Evolutionary conservation across 2,888 invertebrate species (phyloP).

Genomic region (Gari tellinella): DNA sequence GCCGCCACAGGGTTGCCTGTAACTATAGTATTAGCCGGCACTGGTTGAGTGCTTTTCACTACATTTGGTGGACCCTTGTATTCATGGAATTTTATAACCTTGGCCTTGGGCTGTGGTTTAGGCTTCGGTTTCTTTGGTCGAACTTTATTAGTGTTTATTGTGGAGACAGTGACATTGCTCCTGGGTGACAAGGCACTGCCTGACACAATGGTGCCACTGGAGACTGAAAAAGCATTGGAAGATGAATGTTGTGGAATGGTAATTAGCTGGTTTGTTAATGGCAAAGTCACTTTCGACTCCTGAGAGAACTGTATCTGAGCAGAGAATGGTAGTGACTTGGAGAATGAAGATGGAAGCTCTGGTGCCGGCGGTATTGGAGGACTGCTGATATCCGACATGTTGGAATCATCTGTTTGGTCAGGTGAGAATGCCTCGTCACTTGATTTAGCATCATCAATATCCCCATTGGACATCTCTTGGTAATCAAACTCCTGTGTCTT

Average conservation of each 20-base stretch:
- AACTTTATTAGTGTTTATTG: conserved; percentile 63
- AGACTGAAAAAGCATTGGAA: conserved; percentile 29
- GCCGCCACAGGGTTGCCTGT: conserved; percentile 27
- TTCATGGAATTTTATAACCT: conserved; percentile 98
- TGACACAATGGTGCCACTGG: conserved; percentile 29
- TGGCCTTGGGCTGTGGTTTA: conserved; percentile 91
- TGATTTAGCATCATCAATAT: conserved; percentile 88
- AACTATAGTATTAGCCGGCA: conserved; percentile 35
- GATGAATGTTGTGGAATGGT: conserved; percentile 55
- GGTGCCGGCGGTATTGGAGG: conserved; percentile 73
- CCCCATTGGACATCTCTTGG: conserved; percentile 90
- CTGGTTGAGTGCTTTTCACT: conserved; percentile 87
- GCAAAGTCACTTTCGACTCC: conserved; percentile 57
- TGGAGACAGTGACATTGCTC: conserved; percentile 49
- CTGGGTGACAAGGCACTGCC: conserved; percentile 46
- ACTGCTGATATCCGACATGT: conserved; percentile 76
- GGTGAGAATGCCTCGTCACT: conserved; percentile 85
- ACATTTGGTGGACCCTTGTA: conserved; percentile 93
- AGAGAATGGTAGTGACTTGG: conserved; percentile 58
- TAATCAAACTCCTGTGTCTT: conserved; percentile 88
- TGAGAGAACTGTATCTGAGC: conserved; percentile 54
- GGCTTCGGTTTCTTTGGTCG: conserved; percentile 90
- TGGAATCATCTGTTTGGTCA: conserved; percentile 75
- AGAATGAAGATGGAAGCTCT: conserved; percentile 55
- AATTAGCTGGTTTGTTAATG: conserved; percentile 60